Conservation (phyloP, 2,888 invertebrate species). For the Cheiracanthium punctorium region DNA sequence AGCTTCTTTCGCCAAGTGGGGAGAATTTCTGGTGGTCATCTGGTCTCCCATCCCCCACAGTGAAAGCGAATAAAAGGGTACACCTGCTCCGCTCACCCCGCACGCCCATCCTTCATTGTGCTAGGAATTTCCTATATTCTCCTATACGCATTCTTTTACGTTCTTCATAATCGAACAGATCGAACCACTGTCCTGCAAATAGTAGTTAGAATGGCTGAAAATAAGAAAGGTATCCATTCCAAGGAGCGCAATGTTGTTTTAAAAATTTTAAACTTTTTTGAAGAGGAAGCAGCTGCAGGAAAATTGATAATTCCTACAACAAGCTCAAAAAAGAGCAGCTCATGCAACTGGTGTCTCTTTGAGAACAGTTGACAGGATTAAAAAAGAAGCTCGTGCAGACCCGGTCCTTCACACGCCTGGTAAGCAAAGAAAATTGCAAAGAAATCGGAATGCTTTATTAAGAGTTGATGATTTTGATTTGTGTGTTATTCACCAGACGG, state of each 20-base stretch:
- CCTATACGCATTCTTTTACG: too few species aligned
- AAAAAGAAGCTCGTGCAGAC: neutral
- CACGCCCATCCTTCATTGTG: too few species aligned
- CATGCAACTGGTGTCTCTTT: neutral
- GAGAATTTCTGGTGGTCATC: too few species aligned
- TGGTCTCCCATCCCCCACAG: too few species aligned
- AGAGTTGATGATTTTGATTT: neutral
- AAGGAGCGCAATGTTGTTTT: neutral
- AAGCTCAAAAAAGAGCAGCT: neutral
- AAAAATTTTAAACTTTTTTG: neutral
- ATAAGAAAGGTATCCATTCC: neutral
- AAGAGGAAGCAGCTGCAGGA: neutral
- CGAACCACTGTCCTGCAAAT: too few species aligned
- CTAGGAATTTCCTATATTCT: too few species aligned
- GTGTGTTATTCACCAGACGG: neutral
- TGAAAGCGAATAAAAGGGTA: too few species aligned
- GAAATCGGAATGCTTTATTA: neutral
- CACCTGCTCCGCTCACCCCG: too few species aligned
- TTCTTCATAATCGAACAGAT: too few species aligned
- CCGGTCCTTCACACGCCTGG: neutral
- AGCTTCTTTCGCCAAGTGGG: too few species aligned
- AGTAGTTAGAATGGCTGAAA: too few species aligned
- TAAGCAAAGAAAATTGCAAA: neutral
- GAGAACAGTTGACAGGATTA: neutral
- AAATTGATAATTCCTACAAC: neutral